Conservation (phyloP, 1,140 invertebrate genomes). For the Dicyema japonicum region DNA sequence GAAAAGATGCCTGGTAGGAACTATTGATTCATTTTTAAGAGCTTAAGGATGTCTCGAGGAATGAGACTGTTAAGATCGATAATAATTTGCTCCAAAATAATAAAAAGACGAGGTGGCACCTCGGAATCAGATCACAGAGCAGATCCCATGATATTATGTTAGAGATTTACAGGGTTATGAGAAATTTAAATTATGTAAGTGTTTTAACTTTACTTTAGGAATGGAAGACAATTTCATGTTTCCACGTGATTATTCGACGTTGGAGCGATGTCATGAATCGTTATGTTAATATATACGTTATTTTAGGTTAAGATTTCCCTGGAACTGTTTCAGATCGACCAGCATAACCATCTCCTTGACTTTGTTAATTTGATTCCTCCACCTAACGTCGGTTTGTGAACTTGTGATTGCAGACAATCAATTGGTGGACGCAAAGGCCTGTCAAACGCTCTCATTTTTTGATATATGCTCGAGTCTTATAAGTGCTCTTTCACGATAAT, state of each 20-base stretch:
- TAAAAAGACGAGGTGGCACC: constrained; percentile 89
- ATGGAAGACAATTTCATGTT: constrained; percentile 85
- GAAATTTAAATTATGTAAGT: constrained; percentile 57
- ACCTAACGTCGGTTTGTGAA: constrained; percentile 2
- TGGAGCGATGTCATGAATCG: constrained; percentile 43
- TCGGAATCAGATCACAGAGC: constrained; percentile 82
- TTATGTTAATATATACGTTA: constrained; percentile 23
- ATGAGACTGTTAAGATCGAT: no score
- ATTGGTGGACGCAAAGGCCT: constrained; percentile 12
- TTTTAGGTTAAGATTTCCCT: constrained; percentile 57
- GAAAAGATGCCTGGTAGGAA: constrained; percentile 55
- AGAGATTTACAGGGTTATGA: constrained; percentile 95
- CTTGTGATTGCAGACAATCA: constrained; percentile 2
- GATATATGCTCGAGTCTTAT: constrained; percentile 96
- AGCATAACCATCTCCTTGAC: constrained; percentile 74
- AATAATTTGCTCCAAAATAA: no score
- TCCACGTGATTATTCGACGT: constrained; percentile 48
- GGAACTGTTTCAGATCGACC: constrained; percentile 89
- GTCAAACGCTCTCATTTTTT: constrained; percentile 98
- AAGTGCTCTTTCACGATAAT: constrained; percentile 60
- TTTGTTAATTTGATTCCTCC: constrained; percentile 45
- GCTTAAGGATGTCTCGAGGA: no score
- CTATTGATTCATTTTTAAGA: no score
- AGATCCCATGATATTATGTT: constrained; percentile 98
- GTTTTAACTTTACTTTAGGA: constrained; percentile 27